Base-by-base conservation (phyloP, 2,113 vertebrate species). In the Cyprinodon tularosa region DNA sequence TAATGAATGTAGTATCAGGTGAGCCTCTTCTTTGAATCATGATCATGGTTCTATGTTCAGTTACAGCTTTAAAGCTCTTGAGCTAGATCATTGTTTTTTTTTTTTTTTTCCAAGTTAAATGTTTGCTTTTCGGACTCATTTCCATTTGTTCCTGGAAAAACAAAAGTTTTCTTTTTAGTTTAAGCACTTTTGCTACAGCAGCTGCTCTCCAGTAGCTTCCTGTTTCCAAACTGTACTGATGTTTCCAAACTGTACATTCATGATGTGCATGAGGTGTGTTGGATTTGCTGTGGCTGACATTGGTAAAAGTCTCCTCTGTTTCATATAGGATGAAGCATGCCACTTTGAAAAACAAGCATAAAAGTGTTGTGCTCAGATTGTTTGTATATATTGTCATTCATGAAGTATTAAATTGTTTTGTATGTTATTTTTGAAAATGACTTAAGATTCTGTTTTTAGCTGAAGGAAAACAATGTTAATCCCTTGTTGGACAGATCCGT, bases 181-280 rank as follows among this genome's bases (percentile, higher is more conserved):
- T 38, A 75, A 77, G 81, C 77, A 85, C 80, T 91, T 89, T 89
- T 80, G 78, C 47, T 59, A 75, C 76, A 71, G 72, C 78, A 76
- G 69, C 76, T 85, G 74, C 74, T 91, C 62, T 84, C 75, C 57
- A 74, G 81, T 88, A 87, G 86, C 83, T 86, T 72, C 81, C 80
- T 89, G 87, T 77, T 29, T 29, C 29, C 84, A 89, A 29, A 90
- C 89, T 29, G 29, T 29, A 29, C 85, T 91, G 85, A 88, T 79
- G 72, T 88, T 86, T 88, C 81, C 76, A 76, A 89, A 72, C 80
- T 76, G 87, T 91, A 82, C 86, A 86, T 82, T 86, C 64, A 82
- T 76, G 29, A 81, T 84, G 88, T 90, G 88, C 89, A 90, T 89
- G 89, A 90, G 74, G 81, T 88, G 87, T 88, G 74, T 75, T 91